phyloP scores from a whole-genome alignment of 2,888 invertebrate species.

The Acrobasis consociella region DNA sequence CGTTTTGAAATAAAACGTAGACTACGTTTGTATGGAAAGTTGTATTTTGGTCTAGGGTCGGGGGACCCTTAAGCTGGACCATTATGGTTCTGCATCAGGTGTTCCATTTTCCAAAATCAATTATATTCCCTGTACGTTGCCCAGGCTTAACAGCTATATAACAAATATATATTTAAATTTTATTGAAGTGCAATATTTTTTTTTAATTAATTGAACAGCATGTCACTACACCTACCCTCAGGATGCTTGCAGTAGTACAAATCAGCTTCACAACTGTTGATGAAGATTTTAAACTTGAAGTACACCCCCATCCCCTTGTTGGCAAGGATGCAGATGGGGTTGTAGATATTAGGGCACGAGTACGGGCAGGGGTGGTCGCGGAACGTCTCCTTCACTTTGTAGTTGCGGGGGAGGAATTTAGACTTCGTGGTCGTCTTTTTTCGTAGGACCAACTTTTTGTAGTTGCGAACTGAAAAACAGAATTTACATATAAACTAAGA shows the following conservation, averaged over 20 bases:
- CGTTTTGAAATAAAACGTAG: no score
- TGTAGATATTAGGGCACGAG: constrained; percentile 50
- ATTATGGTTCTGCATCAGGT: no score
- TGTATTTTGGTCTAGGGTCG: no score
- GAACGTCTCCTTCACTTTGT: constrained; percentile 33
- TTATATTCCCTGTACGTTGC: no score
- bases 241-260: constrained; percentile 57
- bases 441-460: neutral
- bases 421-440: neutral
- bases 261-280: constrained; percentile 59
- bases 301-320: constrained; percentile 51
- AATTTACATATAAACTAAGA: no score
- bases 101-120: no score
- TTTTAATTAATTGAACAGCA: no score
- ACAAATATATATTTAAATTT: no score
- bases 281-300: constrained; percentile 54
- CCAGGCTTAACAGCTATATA: no score
- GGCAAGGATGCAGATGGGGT: constrained; percentile 52
- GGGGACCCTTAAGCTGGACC: no score
- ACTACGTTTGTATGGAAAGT: no score
- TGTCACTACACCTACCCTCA: constrained; percentile 45
- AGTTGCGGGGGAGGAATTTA: neutral
- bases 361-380: constrained; percentile 48
- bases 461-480: neutral
- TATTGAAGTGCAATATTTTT: no score